Conservation (phyloP, 2,113 vertebrate species). For the Elephas maximus region DNA sequence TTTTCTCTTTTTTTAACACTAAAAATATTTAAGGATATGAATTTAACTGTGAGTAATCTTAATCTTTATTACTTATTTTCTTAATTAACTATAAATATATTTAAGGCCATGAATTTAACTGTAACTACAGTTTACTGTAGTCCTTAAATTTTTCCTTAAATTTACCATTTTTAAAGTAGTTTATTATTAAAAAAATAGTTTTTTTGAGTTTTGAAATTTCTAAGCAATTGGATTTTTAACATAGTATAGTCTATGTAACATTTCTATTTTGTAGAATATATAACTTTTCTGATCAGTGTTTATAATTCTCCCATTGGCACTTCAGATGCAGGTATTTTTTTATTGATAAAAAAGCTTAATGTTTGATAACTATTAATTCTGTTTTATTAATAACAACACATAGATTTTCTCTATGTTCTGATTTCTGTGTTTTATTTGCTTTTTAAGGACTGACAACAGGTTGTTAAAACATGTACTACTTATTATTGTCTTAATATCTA, state of each 20-base stretch:
- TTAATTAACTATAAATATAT: slow-evolving; percentile 35
- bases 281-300: not conserved
- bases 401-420: not conserved
- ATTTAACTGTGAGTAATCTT: not conserved
- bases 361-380: slow-evolving; percentile 22
- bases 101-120: not conserved
- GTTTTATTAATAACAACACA: slow-evolving; percentile 2
- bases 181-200: not conserved
- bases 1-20: slow-evolving; percentile 7
- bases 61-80: slow-evolving; percentile 24
- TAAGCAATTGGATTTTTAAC: slow-evolving; percentile 35
- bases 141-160: slow-evolving; percentile 5
- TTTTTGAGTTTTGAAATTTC: slow-evolving; percentile 11
- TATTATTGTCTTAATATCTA: not conserved
- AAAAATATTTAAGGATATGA: slow-evolving; percentile 1
- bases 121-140: not conserved
- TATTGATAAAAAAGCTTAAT: slow-evolving; percentile 22
- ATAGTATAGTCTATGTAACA: not conserved
- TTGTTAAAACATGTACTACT: slow-evolving; percentile 8
- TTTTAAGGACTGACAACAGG: not conserved
- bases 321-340: not conserved
- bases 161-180: slow-evolving; percentile 25
- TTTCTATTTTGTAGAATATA: slow-evolving; percentile 34
- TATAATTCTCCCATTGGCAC: not conserved
- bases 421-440: slow-evolving; percentile 27